Percentiles rank a stretch among this genome's conserved stretches.
These are phyloP conservation scores for Dipus sagitta DNA, from an alignment of 2,797 vertebrate species.

Conservation along the genomic window DNA sequence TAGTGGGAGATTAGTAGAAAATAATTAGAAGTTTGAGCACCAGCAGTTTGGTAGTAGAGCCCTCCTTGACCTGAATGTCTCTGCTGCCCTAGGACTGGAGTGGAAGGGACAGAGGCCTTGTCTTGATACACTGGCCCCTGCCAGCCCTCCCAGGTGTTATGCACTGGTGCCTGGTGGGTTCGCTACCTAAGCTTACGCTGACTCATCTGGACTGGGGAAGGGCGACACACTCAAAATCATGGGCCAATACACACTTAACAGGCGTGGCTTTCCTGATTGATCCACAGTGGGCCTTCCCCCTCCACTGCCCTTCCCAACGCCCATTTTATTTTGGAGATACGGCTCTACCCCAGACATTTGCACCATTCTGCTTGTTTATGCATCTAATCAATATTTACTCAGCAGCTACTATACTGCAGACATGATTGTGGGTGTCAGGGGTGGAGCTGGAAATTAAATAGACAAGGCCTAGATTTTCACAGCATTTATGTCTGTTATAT, in stretches of 20 bases:
- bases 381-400: background rate
- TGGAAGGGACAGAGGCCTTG: rapidly evolving
- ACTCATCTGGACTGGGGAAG: background rate
- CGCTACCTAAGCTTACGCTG: background rate
- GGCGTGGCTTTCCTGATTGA: background rate
- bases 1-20: conserved; percentile 54
- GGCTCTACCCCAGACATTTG: background rate
- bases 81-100: background rate
- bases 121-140: background rate
- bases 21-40: conserved; percentile 37
- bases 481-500: background rate
- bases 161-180: background rate
- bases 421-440: background rate
- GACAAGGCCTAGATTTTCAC: background rate
- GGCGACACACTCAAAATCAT: background rate
- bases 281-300: background rate
- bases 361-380: background rate
- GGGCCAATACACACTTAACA: no score
- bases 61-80: background rate
- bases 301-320: rapidly evolving
- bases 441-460: background rate
- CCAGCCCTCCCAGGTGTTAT: background rate
- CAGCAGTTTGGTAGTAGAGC: background rate
- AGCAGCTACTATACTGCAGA: background rate
- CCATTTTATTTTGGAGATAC: background rate